These are phyloP conservation scores for Euschistus heros DNA, from an alignment of 1,140 invertebrate species.

Conservation along the genomic window DNA sequence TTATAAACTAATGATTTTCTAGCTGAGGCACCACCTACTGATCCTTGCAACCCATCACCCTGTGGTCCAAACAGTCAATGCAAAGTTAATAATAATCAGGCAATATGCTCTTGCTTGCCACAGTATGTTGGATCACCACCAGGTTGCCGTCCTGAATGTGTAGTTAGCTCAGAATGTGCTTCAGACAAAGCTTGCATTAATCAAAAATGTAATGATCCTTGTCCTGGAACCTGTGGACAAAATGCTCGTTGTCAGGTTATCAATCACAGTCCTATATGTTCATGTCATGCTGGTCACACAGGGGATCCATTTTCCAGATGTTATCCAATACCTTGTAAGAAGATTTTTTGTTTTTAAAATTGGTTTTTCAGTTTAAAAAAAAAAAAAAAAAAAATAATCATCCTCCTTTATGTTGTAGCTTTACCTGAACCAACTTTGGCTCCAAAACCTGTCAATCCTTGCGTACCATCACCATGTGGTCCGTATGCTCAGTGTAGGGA, in stretches of 20 bases:
- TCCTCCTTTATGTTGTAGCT: too few species aligned
- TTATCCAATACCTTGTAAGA: constrained; percentile 36
- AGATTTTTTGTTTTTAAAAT: constrained; percentile 27
- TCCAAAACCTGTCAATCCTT: constrained; percentile 41
- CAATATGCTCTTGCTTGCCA: constrained; percentile 58
- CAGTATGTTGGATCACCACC: constrained; percentile 61
- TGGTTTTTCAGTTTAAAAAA: too few species aligned
- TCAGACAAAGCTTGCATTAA: constrained; percentile 58
- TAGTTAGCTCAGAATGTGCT: constrained; percentile 61
- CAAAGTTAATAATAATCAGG: constrained; percentile 51
- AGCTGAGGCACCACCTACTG: constrained; percentile 32
- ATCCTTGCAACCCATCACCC: constrained; percentile 53
- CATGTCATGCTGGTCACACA: constrained; percentile 44
- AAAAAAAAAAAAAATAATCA: too few species aligned
- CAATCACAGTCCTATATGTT: constrained; percentile 53
- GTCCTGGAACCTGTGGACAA: constrained; percentile 61
- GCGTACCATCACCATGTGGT: constrained; percentile 59
- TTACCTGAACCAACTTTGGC: constrained; percentile 21
- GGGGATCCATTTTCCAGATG: constrained; percentile 57
- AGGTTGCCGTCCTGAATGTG: constrained; percentile 63
- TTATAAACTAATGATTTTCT: constrained; percentile 8
- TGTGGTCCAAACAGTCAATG: constrained; percentile 74
- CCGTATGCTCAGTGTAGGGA: constrained; percentile 58
- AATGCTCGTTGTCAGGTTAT: constrained; percentile 57
- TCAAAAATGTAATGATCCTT: constrained; percentile 70